Evolutionary conservation across 2,797 vertebrate species (phyloP), one percentile per base, ranked within the genome.

Genomic region (Pygocentrus nattereri): DNA sequence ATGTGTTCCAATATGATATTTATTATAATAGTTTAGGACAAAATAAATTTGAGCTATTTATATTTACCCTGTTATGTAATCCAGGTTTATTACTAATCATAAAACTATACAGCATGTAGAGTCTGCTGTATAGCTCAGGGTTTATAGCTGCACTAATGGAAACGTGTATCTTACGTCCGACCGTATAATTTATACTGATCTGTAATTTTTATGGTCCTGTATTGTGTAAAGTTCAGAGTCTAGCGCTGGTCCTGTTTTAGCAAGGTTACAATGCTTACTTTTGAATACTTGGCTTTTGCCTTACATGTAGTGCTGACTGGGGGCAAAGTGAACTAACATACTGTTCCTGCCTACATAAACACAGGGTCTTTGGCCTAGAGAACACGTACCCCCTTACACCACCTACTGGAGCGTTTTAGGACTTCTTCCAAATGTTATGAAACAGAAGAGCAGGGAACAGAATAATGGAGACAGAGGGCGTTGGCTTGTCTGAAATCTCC

Each of bases 391-490:
- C 12, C 27, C 65, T 61, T 31, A 68, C 70, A 38, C 41, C 50
- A 10, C 38, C 25, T 44, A 72, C n/a, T 34, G 50, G 25, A 80
- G 23, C 56, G 6, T 41, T 78, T 77, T 49, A 23, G 11, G 11
- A 71, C 11, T 54, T 65, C 5, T n/a, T 76, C 34, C 18, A 31
- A 31, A 73, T 52, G 56, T 21, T 56, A 69, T 47, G 27, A 79
- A 59, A 34, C 68, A 62, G 54, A 68, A 47, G 84, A 84, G 82
- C 80, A 76, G 79, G 65, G 82, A 87, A 62, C 82, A 80, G 79
- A 61, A 62, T 77, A 27, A 56, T 52, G 54, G 64, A 79, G 64
- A 8, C 27, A 54, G 11, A 47, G 69, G 30, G 8, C 64, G 30
- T n/a, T 25, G 19, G 30, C 21, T 54, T 65, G 7, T 44, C 41